These are phyloP conservation scores for Syngnathus typhle DNA, from an alignment of 2,113 vertebrate species.

Conservation along the genomic window DNA sequence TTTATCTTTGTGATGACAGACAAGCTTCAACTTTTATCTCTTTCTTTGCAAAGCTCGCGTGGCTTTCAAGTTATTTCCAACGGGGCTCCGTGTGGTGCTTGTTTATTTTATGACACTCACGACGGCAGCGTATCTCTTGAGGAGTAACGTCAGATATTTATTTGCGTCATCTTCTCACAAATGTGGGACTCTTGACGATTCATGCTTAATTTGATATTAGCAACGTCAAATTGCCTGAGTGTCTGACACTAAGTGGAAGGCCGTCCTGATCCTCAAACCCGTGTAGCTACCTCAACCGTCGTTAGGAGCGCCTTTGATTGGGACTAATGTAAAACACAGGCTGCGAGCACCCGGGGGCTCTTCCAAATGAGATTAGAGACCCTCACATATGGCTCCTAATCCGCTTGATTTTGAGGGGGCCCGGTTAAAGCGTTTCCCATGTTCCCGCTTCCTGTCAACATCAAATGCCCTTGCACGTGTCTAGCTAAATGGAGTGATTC, in stretches of 20 bases:
- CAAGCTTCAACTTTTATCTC: not conserved
- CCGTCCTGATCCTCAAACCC: not conserved
- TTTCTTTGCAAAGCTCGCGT: not conserved
- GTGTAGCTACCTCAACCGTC: not conserved
- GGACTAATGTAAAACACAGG: conserved; percentile 12
- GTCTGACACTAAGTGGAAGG: not conserved
- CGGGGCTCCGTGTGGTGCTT: not conserved
- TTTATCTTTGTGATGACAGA: not conserved
- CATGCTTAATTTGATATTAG: not conserved
- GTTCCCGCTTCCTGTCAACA: conserved; percentile 7
- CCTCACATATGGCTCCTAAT: conserved; percentile 9
- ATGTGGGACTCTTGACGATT: not conserved
- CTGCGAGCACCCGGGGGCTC: conserved; percentile 4
- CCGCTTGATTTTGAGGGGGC: conserved; percentile 6
- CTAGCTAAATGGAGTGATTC: not conserved
- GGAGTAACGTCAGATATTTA: not conserved
- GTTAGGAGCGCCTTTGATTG: conserved; percentile 2
- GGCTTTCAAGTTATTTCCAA: not conserved
- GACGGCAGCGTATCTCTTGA: not conserved
- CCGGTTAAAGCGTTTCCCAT: conserved; percentile 1
- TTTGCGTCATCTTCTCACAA: not conserved
- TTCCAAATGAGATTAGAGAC: conserved; percentile 9
- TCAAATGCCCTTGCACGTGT: not conserved
- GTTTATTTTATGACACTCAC: not conserved
- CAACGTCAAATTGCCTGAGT: not conserved